Conservation (phyloP, 2,113 vertebrate species). For the Aix galericulata region DNA sequence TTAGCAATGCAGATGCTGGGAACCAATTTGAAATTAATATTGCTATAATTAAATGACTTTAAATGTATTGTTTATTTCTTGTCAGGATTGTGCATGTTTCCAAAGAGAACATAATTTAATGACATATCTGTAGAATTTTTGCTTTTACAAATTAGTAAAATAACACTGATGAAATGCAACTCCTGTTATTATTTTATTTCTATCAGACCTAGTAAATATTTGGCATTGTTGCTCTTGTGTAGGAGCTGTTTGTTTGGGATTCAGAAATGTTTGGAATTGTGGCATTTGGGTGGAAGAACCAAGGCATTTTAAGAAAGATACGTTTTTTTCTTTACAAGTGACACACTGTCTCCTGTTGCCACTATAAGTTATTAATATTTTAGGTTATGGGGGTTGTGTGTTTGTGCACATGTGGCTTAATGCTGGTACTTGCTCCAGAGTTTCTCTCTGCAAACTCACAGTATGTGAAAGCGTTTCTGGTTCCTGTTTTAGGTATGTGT, state of each 20-base stretch:
- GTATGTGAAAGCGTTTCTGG: neutral
- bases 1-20: neutral
- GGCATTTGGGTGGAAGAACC: neutral
- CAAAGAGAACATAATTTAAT: neutral
- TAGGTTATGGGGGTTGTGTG: neutral
- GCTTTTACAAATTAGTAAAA: neutral
- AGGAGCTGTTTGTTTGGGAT: neutral
- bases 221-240: neutral
- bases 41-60: neutral
- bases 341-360: rapidly evolving
- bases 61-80: neutral
- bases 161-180: neutral
- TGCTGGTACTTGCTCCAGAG: neutral
- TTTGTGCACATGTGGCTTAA: rapidly evolving
- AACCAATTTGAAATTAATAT: constrained; percentile 1
- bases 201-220: neutral
- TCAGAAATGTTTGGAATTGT: neutral
- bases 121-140: neutral
- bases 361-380: neutral
- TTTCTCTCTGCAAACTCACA: neutral
- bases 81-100: neutral
- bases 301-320: neutral
- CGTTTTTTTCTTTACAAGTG: neutral
- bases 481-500: rapidly evolving
- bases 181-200: neutral